Percentiles rank a stretch among this genome's conserved stretches.
These are phyloP conservation scores for Odocoileus virginianus DNA, from an alignment of 2,113 vertebrate species.

Conservation along the genomic window DNA sequence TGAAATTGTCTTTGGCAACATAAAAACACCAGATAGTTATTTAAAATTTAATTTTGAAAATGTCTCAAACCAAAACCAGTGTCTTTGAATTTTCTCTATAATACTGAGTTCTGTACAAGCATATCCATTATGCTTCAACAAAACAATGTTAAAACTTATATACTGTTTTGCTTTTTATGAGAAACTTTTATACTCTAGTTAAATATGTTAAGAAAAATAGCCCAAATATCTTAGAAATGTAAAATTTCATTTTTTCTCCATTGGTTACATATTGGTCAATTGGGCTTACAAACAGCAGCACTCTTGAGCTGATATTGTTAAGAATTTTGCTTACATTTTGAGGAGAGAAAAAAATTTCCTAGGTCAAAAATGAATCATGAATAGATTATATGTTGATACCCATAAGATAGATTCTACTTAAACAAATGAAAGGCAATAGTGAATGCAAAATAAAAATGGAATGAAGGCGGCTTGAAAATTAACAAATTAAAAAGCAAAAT, in stretches of 20 bases:
- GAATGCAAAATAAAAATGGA: conserved; percentile 13
- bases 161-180: conserved; percentile 11
- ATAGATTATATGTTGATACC: not conserved
- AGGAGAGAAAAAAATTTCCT: not conserved
- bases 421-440: not conserved
- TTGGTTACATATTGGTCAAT: not conserved
- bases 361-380: not conserved
- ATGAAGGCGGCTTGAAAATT: conserved; percentile 24
- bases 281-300: not conserved
- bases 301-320: not conserved
- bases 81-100: not conserved
- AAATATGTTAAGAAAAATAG: conserved; percentile 14
- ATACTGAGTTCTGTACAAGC: not conserved
- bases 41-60: conserved; percentile 44
- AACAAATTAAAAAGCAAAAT: not conserved
- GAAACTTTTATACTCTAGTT: not conserved
- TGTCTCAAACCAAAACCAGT: conserved; percentile 34
- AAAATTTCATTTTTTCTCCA: not conserved
- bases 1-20: conserved; percentile 8
- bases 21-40: conserved; percentile 37
- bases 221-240: not conserved
- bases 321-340: conserved; percentile 26
- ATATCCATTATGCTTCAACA: not conserved
- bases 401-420: not conserved
- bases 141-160: not conserved